phyloP scores from a whole-genome alignment of 1,140 invertebrate genomes.

The Megathymus violae region DNA sequence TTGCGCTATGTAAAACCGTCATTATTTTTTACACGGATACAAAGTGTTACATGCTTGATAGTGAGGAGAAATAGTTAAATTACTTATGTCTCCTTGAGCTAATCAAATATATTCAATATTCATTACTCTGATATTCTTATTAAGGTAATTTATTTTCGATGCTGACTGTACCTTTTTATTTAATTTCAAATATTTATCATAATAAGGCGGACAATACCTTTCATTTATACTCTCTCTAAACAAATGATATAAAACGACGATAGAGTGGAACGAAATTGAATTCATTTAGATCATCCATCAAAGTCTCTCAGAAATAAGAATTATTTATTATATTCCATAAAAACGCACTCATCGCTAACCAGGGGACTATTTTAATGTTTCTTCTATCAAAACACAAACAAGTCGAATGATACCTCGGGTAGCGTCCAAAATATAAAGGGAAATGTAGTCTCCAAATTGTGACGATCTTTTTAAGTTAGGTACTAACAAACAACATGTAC shows the following conservation, averaged over 20 bases:
- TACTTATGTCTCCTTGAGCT: no score
- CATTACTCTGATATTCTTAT: no score
- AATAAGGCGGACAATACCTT: conserved; percentile 8
- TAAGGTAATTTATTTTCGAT: conserved; percentile 6
- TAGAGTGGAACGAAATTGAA: conserved; percentile 43
- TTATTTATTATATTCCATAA: conserved; percentile 41
- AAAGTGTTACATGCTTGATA: no score
- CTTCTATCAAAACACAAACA: conserved; percentile 34
- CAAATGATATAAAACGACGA: conserved; percentile 12
- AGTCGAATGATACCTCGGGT: not conserved
- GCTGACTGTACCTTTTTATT: not conserved
- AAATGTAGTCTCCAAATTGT: not conserved
- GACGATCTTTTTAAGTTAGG: no score
- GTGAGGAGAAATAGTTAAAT: no score
- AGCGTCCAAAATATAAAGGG: not conserved
- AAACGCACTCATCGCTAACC: conserved; percentile 41
- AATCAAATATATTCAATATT: no score
- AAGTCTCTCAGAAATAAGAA: conserved; percentile 38
- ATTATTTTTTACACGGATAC: no score
- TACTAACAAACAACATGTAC: no score
- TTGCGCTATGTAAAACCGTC: no score
- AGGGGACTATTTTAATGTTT: conserved; percentile 43
- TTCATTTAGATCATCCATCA: conserved; percentile 53
- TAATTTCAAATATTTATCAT: not conserved
- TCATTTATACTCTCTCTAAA: conserved; percentile 16